phyloP scores from a whole-genome alignment of 2,888 invertebrate species.

The Elmis aenea region DNA sequence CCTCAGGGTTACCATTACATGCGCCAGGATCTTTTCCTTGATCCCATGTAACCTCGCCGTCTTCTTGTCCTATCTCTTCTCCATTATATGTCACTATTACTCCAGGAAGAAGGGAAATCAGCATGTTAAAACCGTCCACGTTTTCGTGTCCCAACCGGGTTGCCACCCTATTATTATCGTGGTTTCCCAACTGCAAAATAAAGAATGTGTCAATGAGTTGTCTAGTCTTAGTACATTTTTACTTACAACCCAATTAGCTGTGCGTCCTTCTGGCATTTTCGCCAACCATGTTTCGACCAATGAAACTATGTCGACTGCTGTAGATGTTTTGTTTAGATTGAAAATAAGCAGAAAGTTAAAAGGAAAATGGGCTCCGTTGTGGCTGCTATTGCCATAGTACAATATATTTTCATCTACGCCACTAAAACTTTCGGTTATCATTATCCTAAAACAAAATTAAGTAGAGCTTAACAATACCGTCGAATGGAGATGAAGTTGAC shows the following conservation, averaged over 20 bases:
- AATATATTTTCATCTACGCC: slow-evolving; percentile 54
- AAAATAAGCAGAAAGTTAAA: slow-evolving; percentile 73
- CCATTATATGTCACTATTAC: slow-evolving; percentile 84
- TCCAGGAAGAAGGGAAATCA: slow-evolving; percentile 79
- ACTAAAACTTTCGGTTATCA: slow-evolving; percentile 75
- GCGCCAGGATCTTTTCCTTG: slow-evolving; percentile 55
- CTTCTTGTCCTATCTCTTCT: slow-evolving; percentile 72
- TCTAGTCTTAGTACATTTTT: background rate
- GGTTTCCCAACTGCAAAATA: slow-evolving; percentile 62
- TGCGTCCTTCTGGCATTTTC: slow-evolving; percentile 56
- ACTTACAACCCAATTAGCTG: slow-evolving; percentile 75
- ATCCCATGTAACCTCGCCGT: slow-evolving; percentile 51
- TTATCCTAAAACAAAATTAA: too few relatives aligned
- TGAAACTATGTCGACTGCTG: slow-evolving; percentile 57
- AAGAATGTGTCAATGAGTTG: background rate
- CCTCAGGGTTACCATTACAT: slow-evolving; percentile 52
- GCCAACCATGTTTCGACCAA: slow-evolving; percentile 61
- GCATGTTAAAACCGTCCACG: slow-evolving; percentile 77
- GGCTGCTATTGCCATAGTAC: slow-evolving; percentile 56
- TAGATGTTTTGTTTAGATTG: slow-evolving; percentile 54
- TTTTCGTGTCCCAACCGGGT: slow-evolving; percentile 63
- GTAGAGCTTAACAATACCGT: too few relatives aligned
- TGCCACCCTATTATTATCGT: slow-evolving; percentile 66
- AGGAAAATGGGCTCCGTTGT: slow-evolving; percentile 64
- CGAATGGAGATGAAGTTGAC: too few relatives aligned